These are phyloP conservation scores for Gymnoscelis rufifasciata DNA, from an alignment of 2,888 invertebrate species.

Conservation along the genomic window DNA sequence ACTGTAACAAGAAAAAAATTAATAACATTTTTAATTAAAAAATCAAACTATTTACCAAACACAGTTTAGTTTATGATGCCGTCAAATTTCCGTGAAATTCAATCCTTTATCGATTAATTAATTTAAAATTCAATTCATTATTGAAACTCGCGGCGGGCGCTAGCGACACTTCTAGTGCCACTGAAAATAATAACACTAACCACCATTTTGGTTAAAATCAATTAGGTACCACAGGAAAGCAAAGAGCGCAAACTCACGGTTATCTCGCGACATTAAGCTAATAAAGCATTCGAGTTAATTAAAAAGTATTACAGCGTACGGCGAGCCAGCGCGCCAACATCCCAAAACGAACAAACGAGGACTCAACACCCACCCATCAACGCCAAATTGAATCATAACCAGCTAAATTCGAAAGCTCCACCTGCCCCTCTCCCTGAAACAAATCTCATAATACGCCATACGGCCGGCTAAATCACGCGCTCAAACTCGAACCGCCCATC, in stretches of 20 bases:
- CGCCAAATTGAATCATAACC: conserved; percentile 71
- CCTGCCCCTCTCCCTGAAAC: conserved; percentile 41
- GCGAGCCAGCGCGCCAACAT: conserved; percentile 41
- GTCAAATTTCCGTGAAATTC: conserved; percentile 74
- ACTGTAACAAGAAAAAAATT: conserved; percentile 49
- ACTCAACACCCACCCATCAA: conserved; percentile 53
- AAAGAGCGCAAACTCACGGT: conserved; percentile 43
- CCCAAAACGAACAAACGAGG: conserved; percentile 55
- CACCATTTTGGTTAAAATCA: conserved; percentile 45
- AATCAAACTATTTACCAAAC: conserved; percentile 75
- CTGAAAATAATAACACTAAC: conserved; percentile 50
- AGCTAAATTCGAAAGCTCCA: conserved; percentile 56
- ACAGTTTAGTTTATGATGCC: conserved; percentile 70
- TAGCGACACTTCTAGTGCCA: conserved; percentile 45
- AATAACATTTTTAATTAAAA: conserved; percentile 72
- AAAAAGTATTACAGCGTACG: conserved; percentile 60
- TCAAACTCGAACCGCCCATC: conserved; percentile 63
- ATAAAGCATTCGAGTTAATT: conserved; percentile 80
- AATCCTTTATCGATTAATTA: conserved; percentile 60
- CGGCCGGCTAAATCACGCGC: conserved; percentile 67
- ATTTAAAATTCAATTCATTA: conserved; percentile 57
- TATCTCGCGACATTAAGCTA: conserved; percentile 68
- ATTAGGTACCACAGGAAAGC: conserved; percentile 51
- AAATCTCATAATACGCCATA: conserved; percentile 56
- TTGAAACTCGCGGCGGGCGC: conserved; percentile 11